Base-by-base conservation (phyloP, 92 coral and sea anemone species). In the Muricea muricata region DNA sequence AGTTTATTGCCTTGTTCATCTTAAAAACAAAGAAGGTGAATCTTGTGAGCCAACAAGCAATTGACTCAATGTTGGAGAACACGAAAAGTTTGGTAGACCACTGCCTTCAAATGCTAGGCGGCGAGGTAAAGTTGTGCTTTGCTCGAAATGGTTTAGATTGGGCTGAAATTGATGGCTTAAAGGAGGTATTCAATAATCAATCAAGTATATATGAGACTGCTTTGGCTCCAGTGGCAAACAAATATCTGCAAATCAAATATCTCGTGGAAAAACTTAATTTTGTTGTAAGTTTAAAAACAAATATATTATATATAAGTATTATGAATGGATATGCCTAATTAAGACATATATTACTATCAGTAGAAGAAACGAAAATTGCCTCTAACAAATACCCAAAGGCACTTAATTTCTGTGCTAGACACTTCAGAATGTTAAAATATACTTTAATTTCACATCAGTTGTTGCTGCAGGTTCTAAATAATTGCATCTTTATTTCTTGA, bases 151-250 rank as follows among this genome's bases (percentile, higher is more conserved):
- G 75, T 31, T n/a, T 69, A 25, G 23, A 69, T 48, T 40, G 75
- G 75, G 20, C 70, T 13, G 70, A 63, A 25, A 15, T 63, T 63
- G 39, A 63, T 63, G 70, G 11, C 32, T 31, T 30, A 32, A 69
- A 69, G 18, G 48, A 31, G 13, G 28, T 69, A 15, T 69, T 70
- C 33, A 20, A 65, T 1, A 65, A 65, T 8, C 46, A 69, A 69
- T 69, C 4, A 0, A 32, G 21, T 18, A 7, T 39, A 1, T 70
- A 70, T 34, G 76, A 70, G 54, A 1, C 76, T 1, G 76, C 76
- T 37, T 39, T 70, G 52, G 52, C 46, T 34, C 76, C 50, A 18
- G 76, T 70, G 54, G 48, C 76, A 70, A 70, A 70, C 28, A 18
- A 70, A 40, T 34, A 70, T 18, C 26, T 70, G 50, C 52, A 35